A percentile compares a stretch with the other conserved stretches of the same genome.
Conservation (phyloP, 2,113 vertebrate species). For the Colistium nudipinnis region DNA sequence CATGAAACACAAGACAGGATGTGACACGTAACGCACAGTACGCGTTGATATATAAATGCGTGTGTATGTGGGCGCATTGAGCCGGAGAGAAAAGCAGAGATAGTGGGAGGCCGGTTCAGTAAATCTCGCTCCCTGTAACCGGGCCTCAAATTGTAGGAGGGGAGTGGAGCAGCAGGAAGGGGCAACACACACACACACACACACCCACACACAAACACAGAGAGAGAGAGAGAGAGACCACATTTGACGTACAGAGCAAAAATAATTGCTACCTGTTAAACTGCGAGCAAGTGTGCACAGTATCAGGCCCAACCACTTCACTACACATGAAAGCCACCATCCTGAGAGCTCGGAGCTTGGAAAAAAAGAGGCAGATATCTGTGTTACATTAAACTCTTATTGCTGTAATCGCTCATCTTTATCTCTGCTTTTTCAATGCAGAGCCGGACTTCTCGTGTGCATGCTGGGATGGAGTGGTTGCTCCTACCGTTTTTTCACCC, state of each 20-base stretch:
- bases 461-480: too few relatives aligned
- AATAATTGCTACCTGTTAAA: slow-evolving; percentile 60
- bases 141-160: slow-evolving; percentile 75
- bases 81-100: slow-evolving; percentile 24
- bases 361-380: slow-evolving; percentile 7
- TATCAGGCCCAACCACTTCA: slow-evolving; percentile 23
- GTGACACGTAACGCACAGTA: too few relatives aligned
- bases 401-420: slow-evolving; percentile 36
- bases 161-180: slow-evolving; percentile 64
- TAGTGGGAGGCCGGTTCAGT: slow-evolving; percentile 39
- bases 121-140: slow-evolving; percentile 56
- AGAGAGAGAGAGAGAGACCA: slow-evolving; percentile 30
- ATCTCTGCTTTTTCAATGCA: slow-evolving; percentile 44
- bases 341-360: slow-evolving; percentile 9
- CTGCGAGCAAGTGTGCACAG: slow-evolving; percentile 28
- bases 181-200: slow-evolving; percentile 29
- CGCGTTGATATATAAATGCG: slow-evolving; percentile 18
- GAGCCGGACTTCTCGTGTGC: slow-evolving; percentile 3
- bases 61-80: slow-evolving; percentile 9
- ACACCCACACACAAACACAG: slow-evolving; percentile 15
- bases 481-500: slow-evolving; percentile 4
- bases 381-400: slow-evolving; percentile 40
- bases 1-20: too few relatives aligned
- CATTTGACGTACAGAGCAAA: slow-evolving; percentile 49
- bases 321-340: slow-evolving; percentile 41